Base-by-base conservation (phyloP, 2,888 invertebrate species). In the Drosophila quasianomalipes region DNA sequence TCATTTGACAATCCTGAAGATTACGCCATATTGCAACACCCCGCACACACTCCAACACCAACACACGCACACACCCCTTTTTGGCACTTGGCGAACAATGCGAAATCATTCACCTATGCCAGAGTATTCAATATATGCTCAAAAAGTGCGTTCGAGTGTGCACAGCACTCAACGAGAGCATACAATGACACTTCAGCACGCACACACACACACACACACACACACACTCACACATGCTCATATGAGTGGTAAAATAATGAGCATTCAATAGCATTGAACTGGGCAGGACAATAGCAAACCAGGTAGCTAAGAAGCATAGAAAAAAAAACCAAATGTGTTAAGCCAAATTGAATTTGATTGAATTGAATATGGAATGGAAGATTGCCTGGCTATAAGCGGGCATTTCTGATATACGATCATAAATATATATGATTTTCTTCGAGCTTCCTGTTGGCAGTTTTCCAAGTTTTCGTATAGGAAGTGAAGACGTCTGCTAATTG, bases 161-260 rank as follows among this genome's bases (percentile, higher is more conserved):
- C 70, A 71, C 35, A 68, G 79, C 70, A 76, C 72, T 77, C 51
- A 60, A 71, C 30, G n/a, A 30, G 26, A 14, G 57, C 51, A 65
- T 39, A 75, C 77, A 82, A 77, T 37, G 70, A 74, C 86, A 85
- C 85, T 88, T 71, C 71, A 73, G 74, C 89, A 87, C 87, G 76
- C 73, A 87, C 78, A 72, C 54, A 72, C 74, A 9, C 53, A 26
- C 28, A 33, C 67, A 49, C 55, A 63, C 52, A 53, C 58, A n/a
- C 69, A 37, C 47, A 47, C 47, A 26, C 47, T 16, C 1, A 35
- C 12, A 49, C 70, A 61, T 63, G 70, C 62, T 41, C 51, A 47
- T 66, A 37, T 30, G 55, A 65, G 58, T 64, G 77, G 76, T 78
- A 85, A 90, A 90, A 82, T 91, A 90, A 90, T 90, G 90, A 90